phyloP scores from a whole-genome alignment of 2,113 vertebrate genomes.

The Nymphicus hollandicus region DNA sequence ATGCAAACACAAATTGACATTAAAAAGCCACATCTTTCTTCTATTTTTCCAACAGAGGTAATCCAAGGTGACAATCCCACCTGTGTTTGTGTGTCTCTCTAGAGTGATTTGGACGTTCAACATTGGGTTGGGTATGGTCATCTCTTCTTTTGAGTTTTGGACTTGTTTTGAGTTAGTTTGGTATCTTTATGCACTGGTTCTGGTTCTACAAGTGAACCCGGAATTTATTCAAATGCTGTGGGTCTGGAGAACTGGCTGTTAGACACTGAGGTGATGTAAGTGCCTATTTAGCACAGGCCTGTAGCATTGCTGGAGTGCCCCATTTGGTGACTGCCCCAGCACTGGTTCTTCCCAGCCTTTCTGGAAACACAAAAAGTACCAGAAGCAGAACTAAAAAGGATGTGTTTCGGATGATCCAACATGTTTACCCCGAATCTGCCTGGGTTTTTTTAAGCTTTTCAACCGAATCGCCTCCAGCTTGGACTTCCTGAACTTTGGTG shows the following conservation, averaged over 20 bases:
- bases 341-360: background rate
- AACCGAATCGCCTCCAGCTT: background rate
- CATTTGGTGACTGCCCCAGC: background rate
- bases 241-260: background rate
- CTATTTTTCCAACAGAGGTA: background rate
- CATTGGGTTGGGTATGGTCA: background rate
- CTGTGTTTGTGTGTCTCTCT: background rate
- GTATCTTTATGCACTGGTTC: background rate
- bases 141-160: background rate
- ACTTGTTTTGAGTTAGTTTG: background rate
- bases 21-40: fast-evolving
- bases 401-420: background rate
- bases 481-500: background rate
- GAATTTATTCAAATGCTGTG: background rate
- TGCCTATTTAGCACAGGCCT: background rate
- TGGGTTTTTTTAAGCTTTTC: background rate
- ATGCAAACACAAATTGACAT: background rate
- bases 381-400: background rate
- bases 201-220: background rate
- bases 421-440: background rate
- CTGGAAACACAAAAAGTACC: background rate
- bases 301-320: background rate
- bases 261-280: background rate
- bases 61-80: background rate
- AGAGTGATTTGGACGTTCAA: background rate